These are phyloP conservation scores for Saimiri boliviensis DNA, from an alignment of 2,113 vertebrate genomes.

Conservation along the genomic window DNA sequence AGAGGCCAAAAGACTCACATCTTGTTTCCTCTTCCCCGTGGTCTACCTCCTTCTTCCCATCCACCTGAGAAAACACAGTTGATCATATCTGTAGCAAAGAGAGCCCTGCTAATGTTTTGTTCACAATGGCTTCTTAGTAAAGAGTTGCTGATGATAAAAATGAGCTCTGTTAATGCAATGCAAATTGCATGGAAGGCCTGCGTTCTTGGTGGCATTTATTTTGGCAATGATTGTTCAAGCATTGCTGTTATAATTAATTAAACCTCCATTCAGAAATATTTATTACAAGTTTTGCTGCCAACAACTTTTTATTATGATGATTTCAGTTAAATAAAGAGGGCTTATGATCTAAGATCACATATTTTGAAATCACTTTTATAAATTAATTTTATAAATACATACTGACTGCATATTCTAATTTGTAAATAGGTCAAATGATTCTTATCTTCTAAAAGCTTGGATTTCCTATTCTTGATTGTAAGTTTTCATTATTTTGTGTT, in stretches of 20 bases:
- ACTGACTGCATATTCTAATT: background rate
- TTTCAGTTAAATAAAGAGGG: background rate
- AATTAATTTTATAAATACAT: constrained; percentile 24
- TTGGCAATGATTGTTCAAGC: background rate
- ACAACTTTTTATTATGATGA: background rate
- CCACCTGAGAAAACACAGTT: background rate
- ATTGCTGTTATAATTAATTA: constrained; percentile 40
- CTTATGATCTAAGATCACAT: background rate
- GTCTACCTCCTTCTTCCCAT: background rate
- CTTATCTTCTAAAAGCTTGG: background rate
- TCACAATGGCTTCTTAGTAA: background rate
- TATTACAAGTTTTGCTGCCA: constrained; percentile 14
- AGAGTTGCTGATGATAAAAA: background rate
- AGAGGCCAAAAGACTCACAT: fast-evolving
- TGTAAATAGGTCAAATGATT: background rate
- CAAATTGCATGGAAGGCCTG: background rate
- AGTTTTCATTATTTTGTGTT: background rate
- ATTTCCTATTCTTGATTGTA: background rate
- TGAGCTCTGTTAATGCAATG: background rate
- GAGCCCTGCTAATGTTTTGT: background rate
- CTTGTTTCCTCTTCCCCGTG: background rate
- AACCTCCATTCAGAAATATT: constrained; percentile 39
- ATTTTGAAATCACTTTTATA: constrained; percentile 4
- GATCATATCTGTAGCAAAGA: background rate
- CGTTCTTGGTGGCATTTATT: background rate